Percentiles rank a stretch among this genome's conserved stretches.
phyloP scores from a whole-genome alignment of 2,113 vertebrate genomes.

The Ranitomeya variabilis region DNA sequence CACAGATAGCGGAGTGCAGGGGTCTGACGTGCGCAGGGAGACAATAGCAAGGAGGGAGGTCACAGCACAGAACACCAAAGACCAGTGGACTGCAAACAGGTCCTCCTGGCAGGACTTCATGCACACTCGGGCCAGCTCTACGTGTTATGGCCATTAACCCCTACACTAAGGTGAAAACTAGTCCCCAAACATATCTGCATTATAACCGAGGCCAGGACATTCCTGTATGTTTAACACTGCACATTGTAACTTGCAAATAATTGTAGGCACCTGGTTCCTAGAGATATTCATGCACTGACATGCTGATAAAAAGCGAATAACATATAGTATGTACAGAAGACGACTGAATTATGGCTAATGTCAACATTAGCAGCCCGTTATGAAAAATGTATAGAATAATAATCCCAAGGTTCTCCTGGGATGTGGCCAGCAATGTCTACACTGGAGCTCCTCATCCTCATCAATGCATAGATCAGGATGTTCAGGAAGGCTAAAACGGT shows the following conservation, averaged over 20 bases:
- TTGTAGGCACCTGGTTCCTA: conserved; percentile 30
- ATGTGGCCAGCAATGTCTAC: background rate
- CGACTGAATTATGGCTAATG: conserved; percentile 24
- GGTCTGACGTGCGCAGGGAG: conserved; percentile 51
- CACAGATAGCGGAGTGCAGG: conserved; percentile 70
- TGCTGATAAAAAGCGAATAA: conserved; percentile 13
- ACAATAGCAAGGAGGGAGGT: conserved; percentile 57
- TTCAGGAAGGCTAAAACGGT: no score
- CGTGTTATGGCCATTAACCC: conserved; percentile 28
- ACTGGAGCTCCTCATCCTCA: background rate
- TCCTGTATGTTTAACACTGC: conserved; percentile 39
- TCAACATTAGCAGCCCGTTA: conserved; percentile 1
- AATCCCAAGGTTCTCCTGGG: background rate
- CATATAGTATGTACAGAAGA: conserved; percentile 5
- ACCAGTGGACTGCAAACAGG: conserved; percentile 37
- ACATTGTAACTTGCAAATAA: conserved; percentile 46
- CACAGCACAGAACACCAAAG: conserved; percentile 13
- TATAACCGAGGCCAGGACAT: background rate
- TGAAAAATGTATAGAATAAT: background rate
- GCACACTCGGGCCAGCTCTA: background rate
- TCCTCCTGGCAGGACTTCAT: conserved; percentile 38
- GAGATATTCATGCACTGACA: conserved; percentile 28
- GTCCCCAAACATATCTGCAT: background rate
- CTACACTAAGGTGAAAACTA: background rate
- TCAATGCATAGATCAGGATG: background rate